Evolutionary conservation across 1,140 invertebrate genomes (phyloP), one percentile per base, ranked within the genome.

Genomic region (Microplitis mediator): DNA sequence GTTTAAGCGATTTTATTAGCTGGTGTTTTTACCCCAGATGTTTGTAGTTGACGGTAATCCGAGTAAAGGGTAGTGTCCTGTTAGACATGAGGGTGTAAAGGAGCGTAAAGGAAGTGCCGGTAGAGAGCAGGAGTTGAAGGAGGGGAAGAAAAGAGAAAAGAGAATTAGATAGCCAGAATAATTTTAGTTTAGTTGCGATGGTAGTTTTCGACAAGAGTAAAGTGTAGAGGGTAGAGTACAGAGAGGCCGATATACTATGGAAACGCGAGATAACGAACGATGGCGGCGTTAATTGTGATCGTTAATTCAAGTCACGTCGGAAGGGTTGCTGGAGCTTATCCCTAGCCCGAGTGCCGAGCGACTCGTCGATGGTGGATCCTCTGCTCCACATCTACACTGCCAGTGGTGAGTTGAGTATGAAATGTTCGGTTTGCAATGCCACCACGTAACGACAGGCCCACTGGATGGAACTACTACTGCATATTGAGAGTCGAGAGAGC

Each of bases 261-360:
- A 32, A 71, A 62, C 60, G 69, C 45, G 45, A 71, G 69, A 71
- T 71, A 71, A 71, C 69, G 69, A 71, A 71, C 69, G 69, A 71
- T 71, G 69, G 69, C 32, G 73, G 73, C 77, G 75, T 78, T 78
- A 78, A 79, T 76, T 77, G 77, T 77, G 77, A 76, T 79, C 77
- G 77, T 79, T 79, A 74, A 77, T 78, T 77, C 77, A 74, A 77
- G 77, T 78, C 77, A 78, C 77, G 77, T 78, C 72, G 75, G 68
- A 71, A 76, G 73, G 76, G 73, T 72, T 74, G 62, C 64, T 32
- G 68, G 62, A 76, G 77, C 74, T 78, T 78, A 75, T 76, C 73
- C 69, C 69, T 70, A 16, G 50, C 64, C 62, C 6, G 61, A 51
- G 60, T 69, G 51, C 58, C 14, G 69, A 63, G 60, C 63, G 61